phyloP scores from a whole-genome alignment of 2,113 vertebrate genomes.

The Neoarius graeffei region DNA sequence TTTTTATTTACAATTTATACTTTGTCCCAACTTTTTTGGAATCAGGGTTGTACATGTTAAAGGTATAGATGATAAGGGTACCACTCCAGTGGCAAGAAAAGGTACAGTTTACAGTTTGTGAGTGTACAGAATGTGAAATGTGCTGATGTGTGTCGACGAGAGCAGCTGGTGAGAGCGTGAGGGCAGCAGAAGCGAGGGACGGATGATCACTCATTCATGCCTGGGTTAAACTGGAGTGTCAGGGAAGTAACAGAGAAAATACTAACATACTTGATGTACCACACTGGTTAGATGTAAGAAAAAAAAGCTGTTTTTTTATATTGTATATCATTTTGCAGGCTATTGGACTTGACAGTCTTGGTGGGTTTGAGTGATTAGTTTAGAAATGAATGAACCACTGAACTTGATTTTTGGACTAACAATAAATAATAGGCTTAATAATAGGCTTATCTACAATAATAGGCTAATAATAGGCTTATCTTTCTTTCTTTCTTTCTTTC shows the following conservation, averaged over 20 bases:
- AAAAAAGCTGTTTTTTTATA: not conserved
- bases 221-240: conserved; percentile 15
- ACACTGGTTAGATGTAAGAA: not conserved
- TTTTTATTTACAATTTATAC: too few relatives aligned
- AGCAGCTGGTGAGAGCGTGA: not conserved
- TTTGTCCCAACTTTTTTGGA: too few relatives aligned
- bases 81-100: not conserved
- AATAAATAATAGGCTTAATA: not conserved
- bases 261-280: not conserved
- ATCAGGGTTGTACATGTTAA: not conserved
- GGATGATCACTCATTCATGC: not conserved
- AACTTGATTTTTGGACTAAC: not conserved
- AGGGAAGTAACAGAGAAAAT: not conserved
- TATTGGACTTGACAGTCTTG: not conserved
- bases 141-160: conserved; percentile 9
- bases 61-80: not conserved
- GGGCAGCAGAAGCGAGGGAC: not conserved
- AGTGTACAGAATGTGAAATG: conserved; percentile 10
- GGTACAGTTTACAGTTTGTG: not conserved
- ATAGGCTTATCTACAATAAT: too few relatives aligned
- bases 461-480: too few relatives aligned
- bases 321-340: not conserved
- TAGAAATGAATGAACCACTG: not conserved
- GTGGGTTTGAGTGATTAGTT: not conserved
- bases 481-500: too few relatives aligned